Evolutionary conservation across 2,113 vertebrate genomes (phyloP), one percentile per base, ranked within the genome.

Genomic region (Onychostoma macrolepis): DNA sequence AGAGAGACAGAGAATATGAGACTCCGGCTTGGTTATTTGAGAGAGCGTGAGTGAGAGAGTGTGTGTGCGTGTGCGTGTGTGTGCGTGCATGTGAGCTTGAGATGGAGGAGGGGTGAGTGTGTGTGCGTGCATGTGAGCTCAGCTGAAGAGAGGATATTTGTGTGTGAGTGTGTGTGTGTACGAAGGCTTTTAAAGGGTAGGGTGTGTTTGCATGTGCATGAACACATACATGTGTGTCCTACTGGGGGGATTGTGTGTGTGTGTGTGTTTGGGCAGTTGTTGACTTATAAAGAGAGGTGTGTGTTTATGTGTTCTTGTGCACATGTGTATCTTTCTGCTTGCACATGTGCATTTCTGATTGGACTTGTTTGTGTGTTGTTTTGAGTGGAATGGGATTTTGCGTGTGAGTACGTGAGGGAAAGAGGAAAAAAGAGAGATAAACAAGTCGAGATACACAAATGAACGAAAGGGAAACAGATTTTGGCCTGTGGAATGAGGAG

Each of bases 121-220:
- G 86, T 56, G 56, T 61, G 87, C 41, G 19, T 63, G 85, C 69
- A 26, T 86, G 85, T 81, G 87, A 79, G 83, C 82, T 82, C 81
- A 61, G 87, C 80, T 86, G 85, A 79, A 74, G 80, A 79, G 85
- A 83, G 85, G 79, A 80, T 86, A 19, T 88, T 13, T 89, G 88
- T 87, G 88, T 80, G 85, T 79, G 63, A 71, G 76, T 38, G 74
- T 41, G 75, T 61, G 76, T 33, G 56, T 36, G 43, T 28, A 19
- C 17, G 83, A 50, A 78, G 63, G 41, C 53, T 74, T 90, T 84
- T 75, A 80, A 87, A 84, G 53, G 67, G 48, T 83, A 75, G 67
- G 36, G 28, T 80, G 77, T 84, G 90, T 87, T 45, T 88, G 76
- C 48, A 17, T 69, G 41, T 83, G 82, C 58, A n/a, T 75, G 58